Evolutionary conservation across 2,113 vertebrate genomes (phyloP).

Genomic region (Lepus timidus): DNA sequence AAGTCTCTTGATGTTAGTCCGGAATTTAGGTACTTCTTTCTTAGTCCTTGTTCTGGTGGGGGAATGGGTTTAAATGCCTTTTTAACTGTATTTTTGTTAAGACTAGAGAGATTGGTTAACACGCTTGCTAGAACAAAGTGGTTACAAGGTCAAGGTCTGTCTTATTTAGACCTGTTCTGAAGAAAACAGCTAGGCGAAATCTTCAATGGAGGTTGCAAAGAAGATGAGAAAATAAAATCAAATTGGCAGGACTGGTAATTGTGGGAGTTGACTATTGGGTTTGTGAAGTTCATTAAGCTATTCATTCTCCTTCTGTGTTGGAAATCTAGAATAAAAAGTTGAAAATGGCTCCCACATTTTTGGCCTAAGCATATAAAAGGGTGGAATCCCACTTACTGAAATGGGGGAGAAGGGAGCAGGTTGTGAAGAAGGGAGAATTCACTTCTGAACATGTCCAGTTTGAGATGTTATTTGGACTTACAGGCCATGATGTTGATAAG

Average conservation of each 20-base stretch:
- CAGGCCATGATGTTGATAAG: neutral
- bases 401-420: neutral
- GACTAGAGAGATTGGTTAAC: neutral
- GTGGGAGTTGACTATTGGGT: neutral
- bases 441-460: neutral
- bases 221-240: neutral
- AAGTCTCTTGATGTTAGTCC: neutral
- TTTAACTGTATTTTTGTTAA: neutral
- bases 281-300: neutral
- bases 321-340: conserved; percentile 31
- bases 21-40: conserved; percentile 22
- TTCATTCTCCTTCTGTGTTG: conserved; percentile 23
- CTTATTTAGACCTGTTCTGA: conserved; percentile 34
- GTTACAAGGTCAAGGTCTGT: neutral
- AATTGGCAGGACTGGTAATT: neutral
- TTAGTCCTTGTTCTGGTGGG: neutral
- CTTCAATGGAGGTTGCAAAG: neutral
- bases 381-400: conserved; percentile 7
- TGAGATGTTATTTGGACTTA: neutral
- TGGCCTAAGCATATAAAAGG: neutral
- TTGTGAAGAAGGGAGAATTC: neutral
- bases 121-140: neutral
- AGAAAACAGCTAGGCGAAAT: conserved; percentile 32
- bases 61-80: neutral
- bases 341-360: neutral